Evolutionary conservation across 2,888 invertebrate species (phyloP).

Genomic region (Augochlorella aurata): DNA sequence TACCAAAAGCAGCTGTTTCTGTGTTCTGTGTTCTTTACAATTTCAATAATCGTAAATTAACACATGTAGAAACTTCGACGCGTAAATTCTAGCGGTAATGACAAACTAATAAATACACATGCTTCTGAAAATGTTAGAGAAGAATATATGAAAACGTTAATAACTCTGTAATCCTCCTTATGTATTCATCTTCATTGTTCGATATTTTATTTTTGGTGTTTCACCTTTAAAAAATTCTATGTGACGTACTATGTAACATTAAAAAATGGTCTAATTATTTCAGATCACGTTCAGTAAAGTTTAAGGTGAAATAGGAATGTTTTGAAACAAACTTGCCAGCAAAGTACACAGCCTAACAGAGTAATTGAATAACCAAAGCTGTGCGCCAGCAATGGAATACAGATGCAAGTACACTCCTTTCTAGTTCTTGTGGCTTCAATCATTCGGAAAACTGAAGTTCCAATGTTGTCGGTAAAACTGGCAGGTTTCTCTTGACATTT

Average conservation of each 20-base stretch:
- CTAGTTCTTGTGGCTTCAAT: not conserved
- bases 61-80: too few relatives aligned
- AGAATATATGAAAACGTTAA: too few relatives aligned
- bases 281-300: not conserved
- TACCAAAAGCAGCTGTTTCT: too few relatives aligned
- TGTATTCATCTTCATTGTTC: not conserved
- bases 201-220: not conserved
- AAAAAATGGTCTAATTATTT: not conserved
- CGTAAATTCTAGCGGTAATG: too few relatives aligned
- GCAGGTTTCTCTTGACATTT: not conserved
- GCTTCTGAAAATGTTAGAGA: too few relatives aligned
- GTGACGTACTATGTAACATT: not conserved
- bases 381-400: constrained; percentile 19
- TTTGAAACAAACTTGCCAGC: constrained; percentile 8
- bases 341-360: constrained; percentile 33
- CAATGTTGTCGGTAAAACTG: not conserved
- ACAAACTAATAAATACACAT: too few relatives aligned
- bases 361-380: constrained; percentile 38
- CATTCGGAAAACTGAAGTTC: constrained; percentile 1
- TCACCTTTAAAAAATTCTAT: not conserved
- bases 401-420: not conserved
- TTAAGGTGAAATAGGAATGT: constrained; percentile 11
- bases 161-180: not conserved
- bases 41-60: too few relatives aligned
- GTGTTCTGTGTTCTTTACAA: too few relatives aligned